phyloP scores from a whole-genome alignment of 2,113 vertebrate genomes.

The Phylloscopus trochiloides region DNA sequence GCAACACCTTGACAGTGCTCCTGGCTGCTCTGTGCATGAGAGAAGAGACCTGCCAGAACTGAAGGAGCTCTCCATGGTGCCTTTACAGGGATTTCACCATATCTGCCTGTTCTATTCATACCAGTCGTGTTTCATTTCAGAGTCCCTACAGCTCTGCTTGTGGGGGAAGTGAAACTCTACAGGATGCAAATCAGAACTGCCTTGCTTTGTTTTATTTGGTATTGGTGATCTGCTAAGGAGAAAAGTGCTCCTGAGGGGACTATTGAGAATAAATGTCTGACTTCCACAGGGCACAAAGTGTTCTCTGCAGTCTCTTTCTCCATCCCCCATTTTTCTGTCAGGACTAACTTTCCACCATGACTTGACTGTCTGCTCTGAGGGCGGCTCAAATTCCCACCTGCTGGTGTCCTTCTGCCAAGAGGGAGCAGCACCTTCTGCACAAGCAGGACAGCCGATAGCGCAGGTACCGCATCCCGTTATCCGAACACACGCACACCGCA shows the following conservation, averaged over 20 bases:
- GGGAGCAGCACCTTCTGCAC: not conserved
- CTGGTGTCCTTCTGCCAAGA: not conserved
- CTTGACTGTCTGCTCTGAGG: not conserved
- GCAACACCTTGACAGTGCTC: not conserved
- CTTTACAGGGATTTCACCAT: not conserved
- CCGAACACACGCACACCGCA: not conserved
- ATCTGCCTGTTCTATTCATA: not conserved
- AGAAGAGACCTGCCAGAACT: not conserved
- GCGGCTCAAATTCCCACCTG: not conserved
- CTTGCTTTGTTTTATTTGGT: not conserved
- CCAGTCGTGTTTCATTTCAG: not conserved
- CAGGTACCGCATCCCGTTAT: not conserved
- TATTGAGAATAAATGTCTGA: not conserved
- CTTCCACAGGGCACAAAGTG: not conserved
- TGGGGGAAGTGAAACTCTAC: not conserved
- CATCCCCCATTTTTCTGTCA: not conserved
- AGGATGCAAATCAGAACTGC: not conserved
- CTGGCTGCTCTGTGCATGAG: not conserved
- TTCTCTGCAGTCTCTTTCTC: not conserved
- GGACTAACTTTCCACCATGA: not conserved
- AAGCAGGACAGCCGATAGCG: not conserved
- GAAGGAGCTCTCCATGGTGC: not conserved
- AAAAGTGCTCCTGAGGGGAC: not conserved
- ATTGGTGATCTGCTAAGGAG: not conserved
- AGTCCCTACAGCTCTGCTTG: not conserved